Conservation (phyloP, 2,113 vertebrate genomes). For the Chelonoidis abingdonii region DNA sequence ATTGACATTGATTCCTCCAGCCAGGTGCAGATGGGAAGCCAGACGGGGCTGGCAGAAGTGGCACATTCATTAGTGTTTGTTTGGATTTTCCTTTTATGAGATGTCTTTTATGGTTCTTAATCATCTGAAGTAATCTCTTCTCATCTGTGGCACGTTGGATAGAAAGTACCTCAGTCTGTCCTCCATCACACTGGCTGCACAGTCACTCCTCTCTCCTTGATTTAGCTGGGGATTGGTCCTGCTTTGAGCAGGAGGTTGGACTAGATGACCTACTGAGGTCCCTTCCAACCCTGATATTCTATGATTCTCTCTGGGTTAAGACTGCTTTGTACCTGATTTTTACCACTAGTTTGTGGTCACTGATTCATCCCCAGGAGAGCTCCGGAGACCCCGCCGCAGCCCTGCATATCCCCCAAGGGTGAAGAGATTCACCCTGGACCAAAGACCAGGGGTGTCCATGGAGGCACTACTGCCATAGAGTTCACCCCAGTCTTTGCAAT, state of each 20-base stretch:
- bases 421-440: background rate
- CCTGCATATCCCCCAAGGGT: background rate
- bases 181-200: background rate
- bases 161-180: background rate
- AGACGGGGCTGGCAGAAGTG: background rate
- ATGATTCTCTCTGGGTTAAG: background rate
- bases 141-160: background rate
- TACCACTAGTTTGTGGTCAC: background rate
- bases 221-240: too few species aligned
- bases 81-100: background rate
- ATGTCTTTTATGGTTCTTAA: rapidly evolving
- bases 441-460: background rate
- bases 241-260: too few species aligned
- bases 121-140: background rate
- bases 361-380: background rate
- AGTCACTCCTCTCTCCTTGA: background rate
- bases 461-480: background rate
- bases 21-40: background rate
- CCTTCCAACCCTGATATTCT: too few species aligned
- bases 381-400: background rate
- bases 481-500: background rate
- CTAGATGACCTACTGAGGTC: too few species aligned
- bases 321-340: background rate
- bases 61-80: background rate
- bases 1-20: background rate